Conservation (phyloP, 2,797 vertebrate genomes). For the Psittacula echo region DNA sequence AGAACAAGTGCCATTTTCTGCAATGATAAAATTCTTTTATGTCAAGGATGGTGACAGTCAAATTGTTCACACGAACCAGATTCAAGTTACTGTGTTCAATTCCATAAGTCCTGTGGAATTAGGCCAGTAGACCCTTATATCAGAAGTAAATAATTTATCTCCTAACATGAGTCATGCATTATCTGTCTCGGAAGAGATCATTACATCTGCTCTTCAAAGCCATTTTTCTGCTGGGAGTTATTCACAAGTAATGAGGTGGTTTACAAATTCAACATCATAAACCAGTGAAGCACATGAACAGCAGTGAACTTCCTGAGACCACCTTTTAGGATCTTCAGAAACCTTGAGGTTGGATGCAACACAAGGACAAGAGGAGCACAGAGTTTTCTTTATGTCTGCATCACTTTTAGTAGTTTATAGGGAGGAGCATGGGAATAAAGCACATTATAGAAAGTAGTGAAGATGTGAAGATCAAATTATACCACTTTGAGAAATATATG, state of each 20-base stretch:
- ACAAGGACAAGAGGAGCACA: background rate
- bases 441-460: background rate
- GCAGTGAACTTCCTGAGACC: background rate
- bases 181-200: background rate
- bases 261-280: background rate
- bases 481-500: background rate
- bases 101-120: background rate
- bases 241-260: background rate
- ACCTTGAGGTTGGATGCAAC: background rate
- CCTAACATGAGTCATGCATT: background rate
- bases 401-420: background rate
- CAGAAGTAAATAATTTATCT: background rate
- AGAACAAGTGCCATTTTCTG: background rate
- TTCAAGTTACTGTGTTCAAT: background rate
- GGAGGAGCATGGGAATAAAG: background rate
- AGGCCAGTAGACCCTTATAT: background rate
- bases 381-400: rapidly evolving
- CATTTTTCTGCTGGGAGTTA: background rate
- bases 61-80: background rate
- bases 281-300: background rate
- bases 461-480: background rate
- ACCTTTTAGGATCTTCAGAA: background rate
- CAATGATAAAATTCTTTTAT: background rate
- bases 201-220: background rate
- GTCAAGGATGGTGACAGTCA: background rate